Evolutionary conservation across 2,888 invertebrate species (phyloP), one percentile per base, ranked within the genome.

Genomic region (Smittia sp.): DNA sequence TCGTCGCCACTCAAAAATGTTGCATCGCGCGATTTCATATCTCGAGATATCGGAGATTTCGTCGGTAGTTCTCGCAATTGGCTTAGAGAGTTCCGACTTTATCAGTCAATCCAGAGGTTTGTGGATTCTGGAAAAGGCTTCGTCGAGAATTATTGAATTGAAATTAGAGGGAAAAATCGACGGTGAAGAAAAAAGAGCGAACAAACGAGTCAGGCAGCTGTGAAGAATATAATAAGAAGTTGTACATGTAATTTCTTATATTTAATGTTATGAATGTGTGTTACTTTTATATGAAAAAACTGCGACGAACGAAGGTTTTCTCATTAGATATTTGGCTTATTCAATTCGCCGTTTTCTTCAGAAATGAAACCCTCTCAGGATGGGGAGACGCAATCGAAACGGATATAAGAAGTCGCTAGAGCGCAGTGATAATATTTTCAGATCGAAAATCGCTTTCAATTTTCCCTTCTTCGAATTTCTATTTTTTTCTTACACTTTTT

Each of bases 181-280:
- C 22, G 58, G 15, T 9, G 46, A 46, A 67, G 46, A 11, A 67
- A 69, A 69, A 54, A 69, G 69, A 69, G 69, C 25, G 69, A 69
- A 54, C n/a, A 6, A 58, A 58, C 58, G 58, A 69, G 69, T 69
- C 69, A 69, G 69, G 69, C 69, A 69, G 69, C 69, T 69, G 69
- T 69, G 69, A 58, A 69, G 69, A 68, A 68, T 69, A 69, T 69
- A 69, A 69, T 69, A 69, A 69, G 69, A 69, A 69, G 69, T 68
- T 68, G 68, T 68, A 68, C 68, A 68, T 69, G 69, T 69, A 69
- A 69, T 69, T 69, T 69, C 32, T 69, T 69, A 52, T 69, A 54
- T 32, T 46, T 68, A 68, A 68, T 68, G 68, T 54, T 54, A 54
- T 69, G 69, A 69, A 54, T 69, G 69, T 69, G 69, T 69, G 27